phyloP scores from a whole-genome alignment of 2,113 vertebrate genomes.

The Paramisgurnus dabryanus region DNA sequence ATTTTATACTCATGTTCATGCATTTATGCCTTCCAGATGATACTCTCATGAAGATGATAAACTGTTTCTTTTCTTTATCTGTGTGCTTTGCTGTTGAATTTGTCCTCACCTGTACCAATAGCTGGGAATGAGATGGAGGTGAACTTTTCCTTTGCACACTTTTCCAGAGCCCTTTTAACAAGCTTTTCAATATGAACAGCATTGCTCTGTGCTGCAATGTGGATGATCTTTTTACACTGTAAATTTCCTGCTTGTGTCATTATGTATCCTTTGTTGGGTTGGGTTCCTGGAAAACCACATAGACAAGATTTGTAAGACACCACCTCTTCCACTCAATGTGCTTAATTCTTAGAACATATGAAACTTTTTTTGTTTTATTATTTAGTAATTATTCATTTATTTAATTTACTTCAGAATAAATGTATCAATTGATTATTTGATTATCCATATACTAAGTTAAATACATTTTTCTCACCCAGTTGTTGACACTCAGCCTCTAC shows the following conservation, averaged over 20 bases:
- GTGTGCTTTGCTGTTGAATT: background rate
- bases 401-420: background rate
- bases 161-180: slow-evolving; percentile 70
- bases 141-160: slow-evolving; percentile 70
- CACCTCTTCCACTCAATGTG: background rate
- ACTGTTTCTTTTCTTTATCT: too few relatives aligned
- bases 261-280: slow-evolving; percentile 68
- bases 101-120: slow-evolving; percentile 85
- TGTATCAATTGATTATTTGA: background rate
- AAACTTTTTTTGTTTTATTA: background rate
- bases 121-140: slow-evolving; percentile 85
- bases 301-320: background rate
- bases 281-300: slow-evolving; percentile 66
- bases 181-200: slow-evolving; percentile 51
- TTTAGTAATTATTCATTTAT: background rate
- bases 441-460: background rate
- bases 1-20: too few relatives aligned
- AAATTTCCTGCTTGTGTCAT: slow-evolving; percentile 79
- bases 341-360: background rate
- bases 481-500: slow-evolving; percentile 72
- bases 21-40: too few relatives aligned
- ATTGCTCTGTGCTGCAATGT: slow-evolving; percentile 68
- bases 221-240: slow-evolving; percentile 84
- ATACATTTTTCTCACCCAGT: slow-evolving; percentile 70
- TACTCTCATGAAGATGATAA: too few relatives aligned